phyloP scores from a whole-genome alignment of 2,888 invertebrate species.

The Rotaria magnacalcarata region DNA sequence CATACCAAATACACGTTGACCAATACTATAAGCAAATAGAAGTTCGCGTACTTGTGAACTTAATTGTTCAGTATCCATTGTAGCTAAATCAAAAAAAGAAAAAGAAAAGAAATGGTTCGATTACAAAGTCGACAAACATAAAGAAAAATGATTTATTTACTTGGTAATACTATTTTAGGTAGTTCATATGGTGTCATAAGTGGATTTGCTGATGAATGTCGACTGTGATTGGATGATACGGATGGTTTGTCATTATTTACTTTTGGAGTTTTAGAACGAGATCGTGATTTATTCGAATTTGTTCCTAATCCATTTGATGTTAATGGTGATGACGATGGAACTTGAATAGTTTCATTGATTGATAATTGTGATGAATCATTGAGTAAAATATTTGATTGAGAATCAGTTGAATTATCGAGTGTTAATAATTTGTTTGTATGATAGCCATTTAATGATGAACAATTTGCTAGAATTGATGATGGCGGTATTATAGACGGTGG shows the following conservation, averaged over 20 bases:
- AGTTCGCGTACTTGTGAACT: constrained; percentile 42
- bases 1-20: constrained; percentile 37
- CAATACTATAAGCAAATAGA: constrained; percentile 43
- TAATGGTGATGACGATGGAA: too few species aligned
- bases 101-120: background rate
- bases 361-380: too few species aligned
- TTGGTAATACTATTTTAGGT: background rate
- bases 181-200: background rate
- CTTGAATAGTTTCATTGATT: too few species aligned
- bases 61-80: constrained; percentile 43
- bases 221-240: background rate
- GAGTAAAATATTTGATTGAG: too few species aligned
- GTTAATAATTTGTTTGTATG: background rate
- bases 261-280: background rate
- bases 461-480: background rate
- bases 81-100: background rate
- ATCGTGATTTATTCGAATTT: background rate
- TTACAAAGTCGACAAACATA: too few species aligned
- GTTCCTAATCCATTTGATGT: too few species aligned
- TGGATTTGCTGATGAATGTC: background rate
- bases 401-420: too few species aligned
- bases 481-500: background rate
- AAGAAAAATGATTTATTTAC: background rate
- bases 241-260: background rate
- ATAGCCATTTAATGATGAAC: background rate